Evolutionary conservation across 2,797 vertebrate species (phyloP), one percentile per base, ranked within the genome.

Genomic region (Momotus momota): DNA sequence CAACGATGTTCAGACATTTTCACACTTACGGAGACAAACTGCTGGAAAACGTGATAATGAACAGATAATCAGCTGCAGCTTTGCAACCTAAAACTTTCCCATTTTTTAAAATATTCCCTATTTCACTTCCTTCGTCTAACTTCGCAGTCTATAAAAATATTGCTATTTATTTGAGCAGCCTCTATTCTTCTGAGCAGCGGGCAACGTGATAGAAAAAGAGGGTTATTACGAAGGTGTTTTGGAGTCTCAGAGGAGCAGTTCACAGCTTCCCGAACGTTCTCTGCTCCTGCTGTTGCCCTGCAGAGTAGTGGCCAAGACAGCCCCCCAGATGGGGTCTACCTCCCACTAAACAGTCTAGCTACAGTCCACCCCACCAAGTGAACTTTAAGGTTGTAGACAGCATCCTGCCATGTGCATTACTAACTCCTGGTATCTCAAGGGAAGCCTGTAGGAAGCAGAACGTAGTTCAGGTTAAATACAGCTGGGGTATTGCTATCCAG

Each of bases 131-230:
- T 45, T 7, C 2, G 45, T 60, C 40, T 55, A n/a, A 84, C 58
- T 49, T 95, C 73, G 72, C 81, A 91, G 86, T 29, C 86, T 69
- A 62, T 93, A 95, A 95, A 92, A 88, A 72, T 38, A 64, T 64
- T 88, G 58, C 54, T 88, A 19, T 81, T 91, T 86, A 31, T 78
- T 18, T 23, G 83, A 84, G 65, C 58, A 87, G 46, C 38, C 69
- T 29, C 54, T 51, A 11, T 67, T 12, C 71, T 38, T 38, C 75
- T 9, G 23, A 57, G 12, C 31, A 25, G 48, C 71, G 74, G 25
- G 48, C 71, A 22, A 27, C 1, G 1, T n/a, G 65, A 43, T 13
- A 29, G 84, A 77, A 64, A 70, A 20, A 1, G 54, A 14, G 54
- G 20, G 54, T 65, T 69, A 16, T 72, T 83, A 22, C 5, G 26